A percentile compares a stretch with the other conserved stretches of the same genome.
These are phyloP conservation scores for Tachuris rubrigastra DNA, from an alignment of 2,113 vertebrate species.

Conservation along the genomic window DNA sequence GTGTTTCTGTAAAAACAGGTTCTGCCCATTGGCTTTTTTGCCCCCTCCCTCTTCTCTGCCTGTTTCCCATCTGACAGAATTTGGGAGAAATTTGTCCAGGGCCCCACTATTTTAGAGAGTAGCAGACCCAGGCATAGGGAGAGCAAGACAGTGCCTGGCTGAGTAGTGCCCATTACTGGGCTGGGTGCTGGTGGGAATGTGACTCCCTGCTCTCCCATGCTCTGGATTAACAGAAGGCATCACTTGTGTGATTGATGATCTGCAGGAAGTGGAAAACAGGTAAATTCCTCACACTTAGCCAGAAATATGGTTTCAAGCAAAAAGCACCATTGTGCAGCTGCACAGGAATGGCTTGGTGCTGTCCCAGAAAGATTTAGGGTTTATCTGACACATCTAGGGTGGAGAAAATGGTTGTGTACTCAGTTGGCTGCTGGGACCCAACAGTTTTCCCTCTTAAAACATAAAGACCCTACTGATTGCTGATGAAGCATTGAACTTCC, in stretches of 20 bases:
- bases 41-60: background rate
- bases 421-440: background rate
- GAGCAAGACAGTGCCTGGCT: background rate
- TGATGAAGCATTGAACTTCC: background rate
- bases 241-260: background rate
- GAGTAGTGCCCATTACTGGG: background rate
- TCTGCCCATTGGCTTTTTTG: background rate
- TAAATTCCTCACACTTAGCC: background rate
- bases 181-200: background rate
- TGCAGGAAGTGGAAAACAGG: background rate
- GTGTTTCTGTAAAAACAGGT: background rate
- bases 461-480: background rate
- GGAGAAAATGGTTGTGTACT: background rate
- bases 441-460: background rate
- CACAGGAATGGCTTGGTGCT: background rate
- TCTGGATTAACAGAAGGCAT: background rate
- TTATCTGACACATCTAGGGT: accelerated
- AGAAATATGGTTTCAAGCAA: background rate
- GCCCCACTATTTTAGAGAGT: background rate
- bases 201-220: background rate
- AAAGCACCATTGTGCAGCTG: background rate
- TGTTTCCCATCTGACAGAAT: background rate
- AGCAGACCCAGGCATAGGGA: background rate
- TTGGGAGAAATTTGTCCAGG: background rate
- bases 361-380: background rate